Evolutionary conservation across 1,140 invertebrate genomes (phyloP).

Genomic region (Drosophila melanica): DNA sequence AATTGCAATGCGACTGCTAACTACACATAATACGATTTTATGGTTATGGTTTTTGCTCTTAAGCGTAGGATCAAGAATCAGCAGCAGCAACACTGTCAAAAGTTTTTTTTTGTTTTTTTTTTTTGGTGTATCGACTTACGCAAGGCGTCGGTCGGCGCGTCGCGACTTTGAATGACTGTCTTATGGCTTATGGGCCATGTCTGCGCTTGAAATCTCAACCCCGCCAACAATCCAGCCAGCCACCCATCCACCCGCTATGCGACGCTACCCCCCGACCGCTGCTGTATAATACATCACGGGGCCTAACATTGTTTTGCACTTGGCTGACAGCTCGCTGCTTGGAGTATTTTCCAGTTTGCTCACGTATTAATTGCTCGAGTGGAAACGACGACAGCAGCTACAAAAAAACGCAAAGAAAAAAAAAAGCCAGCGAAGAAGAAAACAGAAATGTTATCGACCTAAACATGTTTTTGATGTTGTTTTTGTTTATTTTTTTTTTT

Average conservation of each 20-base stretch:
- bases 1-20: slow-evolving; percentile 62
- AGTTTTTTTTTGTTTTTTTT: slow-evolving; percentile 1
- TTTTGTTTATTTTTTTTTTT: slow-evolving; percentile 10
- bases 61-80: slow-evolving; percentile 6
- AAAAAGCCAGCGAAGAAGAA: slow-evolving; percentile 11
- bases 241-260: background rate
- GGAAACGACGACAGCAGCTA: slow-evolving; percentile 65
- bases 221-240: slow-evolving; percentile 5
- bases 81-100: slow-evolving; percentile 16
- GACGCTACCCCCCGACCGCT: background rate
- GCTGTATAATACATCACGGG: slow-evolving; percentile 58
- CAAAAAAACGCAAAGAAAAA: slow-evolving; percentile 32
- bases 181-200: slow-evolving; percentile 31
- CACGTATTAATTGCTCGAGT: slow-evolving; percentile 81
- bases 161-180: slow-evolving; percentile 48
- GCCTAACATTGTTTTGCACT: slow-evolving; percentile 77
- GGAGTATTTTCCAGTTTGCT: slow-evolving; percentile 76
- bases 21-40: slow-evolving; percentile 52
- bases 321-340: slow-evolving; percentile 51
- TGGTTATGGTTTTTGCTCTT: slow-evolving; percentile 49
- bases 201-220: slow-evolving; percentile 40
- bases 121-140: slow-evolving; percentile 45
- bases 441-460: slow-evolving; percentile 62
- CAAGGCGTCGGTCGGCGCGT: slow-evolving; percentile 20
- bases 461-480: slow-evolving; percentile 68